A percentile compares a stretch with the other conserved stretches of the same genome.
Evolutionary conservation across 2,888 invertebrate genomes (phyloP).

Genomic region (Pachydiplax longipennis): DNA sequence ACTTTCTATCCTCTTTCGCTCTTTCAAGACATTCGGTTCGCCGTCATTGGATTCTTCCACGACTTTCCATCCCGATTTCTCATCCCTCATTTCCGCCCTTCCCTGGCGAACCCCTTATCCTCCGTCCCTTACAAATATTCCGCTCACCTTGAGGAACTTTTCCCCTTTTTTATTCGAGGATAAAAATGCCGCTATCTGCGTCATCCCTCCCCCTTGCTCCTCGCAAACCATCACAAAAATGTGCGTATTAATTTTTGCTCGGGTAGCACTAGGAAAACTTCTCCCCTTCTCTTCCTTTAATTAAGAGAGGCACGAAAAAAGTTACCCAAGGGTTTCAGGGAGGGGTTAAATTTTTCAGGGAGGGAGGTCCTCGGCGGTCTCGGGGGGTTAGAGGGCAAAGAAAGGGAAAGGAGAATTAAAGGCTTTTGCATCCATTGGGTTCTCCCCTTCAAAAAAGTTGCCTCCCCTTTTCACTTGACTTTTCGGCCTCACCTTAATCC

Average conservation of each 20-base stretch:
- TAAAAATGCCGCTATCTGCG: background rate
- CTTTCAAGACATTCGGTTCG: too few relatives aligned
- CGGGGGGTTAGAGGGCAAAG: background rate
- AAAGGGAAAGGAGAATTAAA: background rate
- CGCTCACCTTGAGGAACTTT: background rate
- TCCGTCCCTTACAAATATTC: background rate
- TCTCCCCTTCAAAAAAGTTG: background rate
- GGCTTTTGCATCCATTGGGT: background rate
- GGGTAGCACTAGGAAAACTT: background rate
- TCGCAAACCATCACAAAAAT: constrained; percentile 14
- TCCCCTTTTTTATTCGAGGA: background rate
- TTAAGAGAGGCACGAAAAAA: constrained; percentile 13
- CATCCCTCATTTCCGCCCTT: too few relatives aligned
- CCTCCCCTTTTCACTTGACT: background rate
- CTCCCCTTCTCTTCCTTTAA: constrained; percentile 4
- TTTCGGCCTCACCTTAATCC: background rate
- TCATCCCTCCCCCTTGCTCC: background rate
- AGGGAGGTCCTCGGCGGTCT: background rate
- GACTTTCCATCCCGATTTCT: too few relatives aligned
- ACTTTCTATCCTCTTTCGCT: too few relatives aligned
- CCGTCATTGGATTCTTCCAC: too few relatives aligned
- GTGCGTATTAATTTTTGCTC: constrained; percentile 37
- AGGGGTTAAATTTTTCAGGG: background rate
- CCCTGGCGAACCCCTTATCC: background rate
- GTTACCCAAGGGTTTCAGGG: background rate